phyloP scores from a whole-genome alignment of 2,888 invertebrate genomes.

The Pseudococcus viburni region DNA sequence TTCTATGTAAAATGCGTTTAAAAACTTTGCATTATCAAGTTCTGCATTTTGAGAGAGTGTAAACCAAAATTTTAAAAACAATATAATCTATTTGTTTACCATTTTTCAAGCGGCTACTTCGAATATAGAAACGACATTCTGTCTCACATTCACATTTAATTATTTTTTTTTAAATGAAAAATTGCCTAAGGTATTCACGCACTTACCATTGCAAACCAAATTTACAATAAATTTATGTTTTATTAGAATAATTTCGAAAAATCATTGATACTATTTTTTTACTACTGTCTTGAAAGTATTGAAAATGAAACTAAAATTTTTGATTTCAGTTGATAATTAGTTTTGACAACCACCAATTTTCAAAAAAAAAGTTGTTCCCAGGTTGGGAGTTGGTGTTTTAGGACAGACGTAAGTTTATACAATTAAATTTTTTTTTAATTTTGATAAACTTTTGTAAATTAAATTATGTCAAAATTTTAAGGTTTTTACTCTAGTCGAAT shows the following conservation, averaged over 20 bases:
- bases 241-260: slow-evolving; percentile 42
- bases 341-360: slow-evolving; percentile 33
- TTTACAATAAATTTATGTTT: slow-evolving; percentile 56
- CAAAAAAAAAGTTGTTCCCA: neutral
- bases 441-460: no score
- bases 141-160: neutral
- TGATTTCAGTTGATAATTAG: neutral
- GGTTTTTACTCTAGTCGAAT: no score
- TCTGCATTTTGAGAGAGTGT: neutral
- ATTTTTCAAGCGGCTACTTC: slow-evolving; percentile 15
- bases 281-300: slow-evolving; percentile 31
- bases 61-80: neutral
- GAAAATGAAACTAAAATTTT: slow-evolving; percentile 12
- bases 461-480: no score
- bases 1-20: neutral
- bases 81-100: slow-evolving; percentile 45
- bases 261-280: slow-evolving; percentile 32
- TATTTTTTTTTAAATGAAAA: slow-evolving; percentile 12
- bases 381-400: no score
- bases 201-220: slow-evolving; percentile 47
- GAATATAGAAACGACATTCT: neutral
- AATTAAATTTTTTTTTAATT: no score
- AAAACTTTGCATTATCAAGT: neutral
- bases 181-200: neutral
- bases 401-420: no score